A percentile compares a stretch with the other conserved stretches of the same genome.
Evolutionary conservation across 2,113 vertebrate genomes (phyloP).

Genomic region (Callipepla californica): DNA sequence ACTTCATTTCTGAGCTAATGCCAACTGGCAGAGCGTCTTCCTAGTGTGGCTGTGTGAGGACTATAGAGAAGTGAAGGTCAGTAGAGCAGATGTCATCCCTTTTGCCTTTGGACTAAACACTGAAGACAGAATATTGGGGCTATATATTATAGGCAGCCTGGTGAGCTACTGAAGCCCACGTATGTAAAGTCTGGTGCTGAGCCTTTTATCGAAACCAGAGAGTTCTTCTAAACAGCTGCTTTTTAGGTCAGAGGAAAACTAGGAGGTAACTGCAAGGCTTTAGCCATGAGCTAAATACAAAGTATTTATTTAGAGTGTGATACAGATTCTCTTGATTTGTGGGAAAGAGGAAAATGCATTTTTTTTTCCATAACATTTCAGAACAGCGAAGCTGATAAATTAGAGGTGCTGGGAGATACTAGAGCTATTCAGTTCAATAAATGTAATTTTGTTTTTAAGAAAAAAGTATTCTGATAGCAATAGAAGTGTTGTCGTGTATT

Average conservation of each 20-base stretch:
- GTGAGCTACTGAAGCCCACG: background rate
- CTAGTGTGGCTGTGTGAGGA: background rate
- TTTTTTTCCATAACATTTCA: background rate
- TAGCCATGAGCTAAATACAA: background rate
- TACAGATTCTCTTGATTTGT: background rate
- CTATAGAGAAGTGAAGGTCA: background rate
- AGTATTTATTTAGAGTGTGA: too few species aligned
- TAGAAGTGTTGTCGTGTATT: conserved; percentile 15
- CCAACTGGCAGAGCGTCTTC: background rate
- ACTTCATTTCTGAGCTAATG: background rate
- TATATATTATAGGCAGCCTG: background rate
- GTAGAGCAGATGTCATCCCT: background rate
- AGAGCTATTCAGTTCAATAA: fast-evolving
- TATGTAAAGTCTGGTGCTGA: background rate
- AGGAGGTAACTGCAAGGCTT: background rate
- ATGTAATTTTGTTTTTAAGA: conserved; percentile 11
- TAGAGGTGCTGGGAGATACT: background rate
- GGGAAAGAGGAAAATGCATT: background rate
- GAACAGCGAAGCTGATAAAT: background rate
- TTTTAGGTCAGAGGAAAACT: background rate
- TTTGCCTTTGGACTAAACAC: background rate
- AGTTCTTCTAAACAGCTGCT: background rate
- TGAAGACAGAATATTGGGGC: background rate
- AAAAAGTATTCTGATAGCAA: background rate
- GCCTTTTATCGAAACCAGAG: background rate